Conservation (phyloP, 2,888 invertebrate genomes). For the Encarsia formosa region DNA sequence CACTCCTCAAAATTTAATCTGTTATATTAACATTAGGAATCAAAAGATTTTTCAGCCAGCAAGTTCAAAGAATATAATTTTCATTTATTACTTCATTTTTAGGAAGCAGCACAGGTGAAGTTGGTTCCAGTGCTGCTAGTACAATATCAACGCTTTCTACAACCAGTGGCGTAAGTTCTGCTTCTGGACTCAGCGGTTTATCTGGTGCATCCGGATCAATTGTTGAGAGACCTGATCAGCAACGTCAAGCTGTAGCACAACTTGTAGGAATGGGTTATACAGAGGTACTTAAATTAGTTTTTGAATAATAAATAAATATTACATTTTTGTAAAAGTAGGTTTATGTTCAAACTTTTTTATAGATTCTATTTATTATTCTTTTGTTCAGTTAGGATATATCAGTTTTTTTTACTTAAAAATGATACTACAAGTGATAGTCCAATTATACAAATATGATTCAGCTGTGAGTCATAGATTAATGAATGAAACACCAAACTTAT, state of each 20-base stretch:
- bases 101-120: conserved; percentile 56
- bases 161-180: conserved; percentile 60
- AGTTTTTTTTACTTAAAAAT: no score
- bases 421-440: no score
- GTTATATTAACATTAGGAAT: no score
- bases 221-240: conserved; percentile 59
- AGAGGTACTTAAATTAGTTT: conserved; percentile 56
- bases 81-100: conserved; percentile 1
- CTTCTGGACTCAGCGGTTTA: conserved; percentile 57
- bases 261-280: conserved; percentile 70
- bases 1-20: no score
- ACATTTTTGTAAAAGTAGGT: neutral
- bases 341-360: no score
- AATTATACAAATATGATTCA: no score
- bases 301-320: neutral
- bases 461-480: conserved; percentile 11
- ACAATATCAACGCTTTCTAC: conserved; percentile 65
- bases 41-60: no score
- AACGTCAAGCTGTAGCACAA: conserved; percentile 64
- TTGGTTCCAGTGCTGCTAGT: conserved; percentile 71
- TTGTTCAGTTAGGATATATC: no score
- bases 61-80: neutral
- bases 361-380: no score
- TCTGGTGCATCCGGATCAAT: conserved; percentile 62
- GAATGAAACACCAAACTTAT: conserved; percentile 4